Evolutionary conservation across 2,113 vertebrate genomes (phyloP).

Genomic region (Balaeniceps rex): DNA sequence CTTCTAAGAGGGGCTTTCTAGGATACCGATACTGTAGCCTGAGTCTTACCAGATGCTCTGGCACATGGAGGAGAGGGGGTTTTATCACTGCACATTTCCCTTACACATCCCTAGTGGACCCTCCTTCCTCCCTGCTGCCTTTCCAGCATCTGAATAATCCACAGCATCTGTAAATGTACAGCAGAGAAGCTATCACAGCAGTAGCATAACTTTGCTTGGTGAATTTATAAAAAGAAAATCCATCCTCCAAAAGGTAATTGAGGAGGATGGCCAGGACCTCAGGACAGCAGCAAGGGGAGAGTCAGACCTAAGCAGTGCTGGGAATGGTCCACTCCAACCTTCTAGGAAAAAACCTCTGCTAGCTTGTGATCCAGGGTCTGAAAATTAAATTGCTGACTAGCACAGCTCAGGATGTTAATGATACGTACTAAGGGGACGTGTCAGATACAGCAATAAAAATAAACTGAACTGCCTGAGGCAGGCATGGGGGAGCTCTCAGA

Average conservation of each 20-base stretch:
- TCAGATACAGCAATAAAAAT: conserved; percentile 56
- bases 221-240: not conserved
- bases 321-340: not conserved
- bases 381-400: conserved; percentile 33
- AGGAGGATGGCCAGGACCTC: not conserved
- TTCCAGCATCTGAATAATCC: not conserved
- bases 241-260: not conserved
- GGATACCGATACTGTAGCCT: fast-evolving
- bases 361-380: not conserved
- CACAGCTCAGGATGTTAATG: conserved; percentile 27
- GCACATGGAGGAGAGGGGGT: not conserved
- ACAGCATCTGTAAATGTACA: not conserved
- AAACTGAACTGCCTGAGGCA: conserved; percentile 38
- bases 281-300: not conserved
- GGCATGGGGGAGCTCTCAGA: not conserved
- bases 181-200: not conserved
- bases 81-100: not conserved
- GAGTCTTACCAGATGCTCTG: not conserved
- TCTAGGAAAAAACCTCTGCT: not conserved
- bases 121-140: not conserved
- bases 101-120: not conserved
- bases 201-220: not conserved
- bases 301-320: not conserved
- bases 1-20: fast-evolving
- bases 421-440: conserved; percentile 1